Conservation (phyloP, 2,888 invertebrate species). For the Tryphoninae sp. region DNA sequence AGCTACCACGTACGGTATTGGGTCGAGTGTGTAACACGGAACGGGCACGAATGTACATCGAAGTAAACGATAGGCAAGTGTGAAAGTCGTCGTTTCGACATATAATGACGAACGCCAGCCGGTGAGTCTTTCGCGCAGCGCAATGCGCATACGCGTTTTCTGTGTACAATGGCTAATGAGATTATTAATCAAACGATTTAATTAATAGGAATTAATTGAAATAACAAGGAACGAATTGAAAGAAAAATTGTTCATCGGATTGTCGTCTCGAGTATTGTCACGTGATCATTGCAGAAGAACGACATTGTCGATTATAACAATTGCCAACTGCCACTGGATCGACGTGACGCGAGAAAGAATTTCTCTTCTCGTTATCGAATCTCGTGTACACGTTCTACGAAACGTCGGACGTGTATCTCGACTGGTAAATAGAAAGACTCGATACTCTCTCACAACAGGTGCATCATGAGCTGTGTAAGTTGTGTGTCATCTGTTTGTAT, state of each 20-base stretch:
- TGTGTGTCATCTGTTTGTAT: slow-evolving; percentile 33
- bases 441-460: slow-evolving; percentile 54
- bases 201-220: not conserved
- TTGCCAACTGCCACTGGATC: slow-evolving; percentile 1
- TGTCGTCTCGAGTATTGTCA: too few relatives aligned
- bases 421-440: slow-evolving; percentile 28
- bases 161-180: not conserved
- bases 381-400: slow-evolving; percentile 48
- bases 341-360: not conserved
- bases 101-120: slow-evolving; percentile 35
- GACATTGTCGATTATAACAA: not conserved
- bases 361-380: slow-evolving; percentile 19
- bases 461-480: slow-evolving; percentile 25
- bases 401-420: slow-evolving; percentile 29
- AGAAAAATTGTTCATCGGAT: too few relatives aligned
- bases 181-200: not conserved
- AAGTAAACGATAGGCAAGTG: slow-evolving; percentile 41
- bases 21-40: slow-evolving; percentile 25
- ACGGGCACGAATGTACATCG: not conserved
- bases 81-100: slow-evolving; percentile 59
- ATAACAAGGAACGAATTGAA: not conserved
- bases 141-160: not conserved
- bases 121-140: slow-evolving; percentile 21
- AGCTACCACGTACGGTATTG: not conserved
- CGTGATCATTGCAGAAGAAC: not conserved